phyloP scores from a whole-genome alignment of 2,113 vertebrate genomes.

The Lepus americanus region DNA sequence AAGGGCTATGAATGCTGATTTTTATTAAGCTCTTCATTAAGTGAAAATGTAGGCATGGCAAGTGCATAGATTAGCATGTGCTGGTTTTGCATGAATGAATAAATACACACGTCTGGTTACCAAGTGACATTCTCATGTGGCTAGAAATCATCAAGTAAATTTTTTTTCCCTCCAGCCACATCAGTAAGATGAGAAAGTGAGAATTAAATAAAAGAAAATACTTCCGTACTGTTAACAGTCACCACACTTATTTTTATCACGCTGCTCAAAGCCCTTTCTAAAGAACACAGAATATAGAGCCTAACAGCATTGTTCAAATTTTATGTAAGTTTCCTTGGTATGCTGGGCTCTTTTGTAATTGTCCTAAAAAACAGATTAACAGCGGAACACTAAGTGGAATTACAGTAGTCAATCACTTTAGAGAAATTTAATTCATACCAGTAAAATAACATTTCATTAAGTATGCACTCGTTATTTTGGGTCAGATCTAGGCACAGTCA shows the following conservation, averaged over 20 bases:
- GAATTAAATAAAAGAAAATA: constrained; percentile 73
- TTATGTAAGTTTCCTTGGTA: not conserved
- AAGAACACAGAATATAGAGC: constrained; percentile 42
- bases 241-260: not conserved
- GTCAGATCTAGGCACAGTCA: constrained; percentile 50
- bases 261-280: constrained; percentile 67
- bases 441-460: constrained; percentile 59
- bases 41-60: constrained; percentile 82
- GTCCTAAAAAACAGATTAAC: constrained; percentile 58
- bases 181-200: constrained; percentile 52
- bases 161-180: constrained; percentile 63
- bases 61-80: constrained; percentile 76
- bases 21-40: constrained; percentile 90
- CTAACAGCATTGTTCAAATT: not conserved
- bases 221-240: constrained; percentile 34
- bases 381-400: constrained; percentile 40
- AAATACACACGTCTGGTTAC: constrained; percentile 64
- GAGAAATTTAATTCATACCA: constrained; percentile 40
- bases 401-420: constrained; percentile 57
- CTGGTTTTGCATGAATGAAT: constrained; percentile 67
- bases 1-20: constrained; percentile 87
- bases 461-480: not conserved
- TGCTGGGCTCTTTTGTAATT: constrained; percentile 39
- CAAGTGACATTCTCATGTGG: constrained; percentile 78
- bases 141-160: constrained; percentile 66